Percentiles rank a stretch among this genome's conserved stretches.
Evolutionary conservation across 1,140 invertebrate species (phyloP).

Genomic region (Ceratitis capitata): DNA sequence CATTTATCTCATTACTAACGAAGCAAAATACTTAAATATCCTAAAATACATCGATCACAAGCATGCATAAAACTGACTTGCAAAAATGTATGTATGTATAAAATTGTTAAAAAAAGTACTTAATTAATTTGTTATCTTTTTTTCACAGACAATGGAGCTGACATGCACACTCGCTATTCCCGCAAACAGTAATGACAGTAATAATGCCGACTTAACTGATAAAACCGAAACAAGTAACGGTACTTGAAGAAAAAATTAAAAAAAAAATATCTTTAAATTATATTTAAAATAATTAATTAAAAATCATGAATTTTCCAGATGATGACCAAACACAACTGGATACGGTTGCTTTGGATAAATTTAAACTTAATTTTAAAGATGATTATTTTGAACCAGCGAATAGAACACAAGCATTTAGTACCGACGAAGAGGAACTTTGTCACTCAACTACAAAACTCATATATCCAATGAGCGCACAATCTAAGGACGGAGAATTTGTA

Average conservation of each 20-base stretch:
- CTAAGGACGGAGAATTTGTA: not conserved
- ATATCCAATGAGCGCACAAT: not conserved
- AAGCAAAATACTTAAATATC: too few species aligned
- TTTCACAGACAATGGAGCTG: not conserved
- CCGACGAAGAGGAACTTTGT: not conserved
- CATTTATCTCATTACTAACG: too few species aligned
- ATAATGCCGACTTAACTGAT: not conserved
- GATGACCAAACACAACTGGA: not conserved
- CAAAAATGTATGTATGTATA: not conserved
- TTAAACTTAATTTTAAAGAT: not conserved
- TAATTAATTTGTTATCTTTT: not conserved
- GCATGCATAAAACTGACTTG: too few species aligned
- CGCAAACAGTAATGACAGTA: not conserved
- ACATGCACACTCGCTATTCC: not conserved
- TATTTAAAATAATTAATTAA: too few species aligned
- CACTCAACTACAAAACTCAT: not conserved
- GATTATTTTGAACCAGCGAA: not conserved
- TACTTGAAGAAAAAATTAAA: too few species aligned
- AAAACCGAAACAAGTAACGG: not conserved
- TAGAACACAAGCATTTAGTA: not conserved
- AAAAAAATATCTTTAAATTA: too few species aligned
- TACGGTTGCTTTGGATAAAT: not conserved
- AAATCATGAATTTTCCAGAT: too few species aligned
- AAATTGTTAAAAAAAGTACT: too few species aligned
- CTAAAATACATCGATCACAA: too few species aligned